Base-by-base conservation (phyloP, 2,113 vertebrate genomes). In the Oreotrochilus melanogaster region DNA sequence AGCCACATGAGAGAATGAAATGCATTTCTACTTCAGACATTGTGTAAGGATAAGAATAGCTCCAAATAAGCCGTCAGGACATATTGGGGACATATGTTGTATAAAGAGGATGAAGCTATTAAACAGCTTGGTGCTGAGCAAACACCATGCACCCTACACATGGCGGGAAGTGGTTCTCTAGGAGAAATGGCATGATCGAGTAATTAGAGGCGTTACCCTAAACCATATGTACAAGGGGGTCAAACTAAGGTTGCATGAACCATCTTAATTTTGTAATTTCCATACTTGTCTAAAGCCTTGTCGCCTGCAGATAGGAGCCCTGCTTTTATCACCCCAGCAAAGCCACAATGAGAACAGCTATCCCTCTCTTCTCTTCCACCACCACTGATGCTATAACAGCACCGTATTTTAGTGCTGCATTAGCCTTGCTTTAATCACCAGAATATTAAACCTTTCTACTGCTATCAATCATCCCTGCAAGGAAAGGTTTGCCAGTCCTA, bases 381-480 rank as follows among this genome's bases (percentile, higher is more conserved):
- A 8, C 1, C 0, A 24, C 11, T 0, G 30, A 13, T 5, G 35
- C 23, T 1, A 48, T 7, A 22, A 11, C 17, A 31, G 42, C 6
- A 12, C 28, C 2, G 6, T 22, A 5, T 12, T 22, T 13, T 21
- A 4, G 3, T 0, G 39, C 30, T 18, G 23, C 1, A 0, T 10
- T 4, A 4, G 9, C 7, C 10, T 17, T 0, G 4, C 1, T 9
- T 11, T 1, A 23, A 8, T 4, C 12, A 24, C 51, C 30, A 0
- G 2, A 4, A 6, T 1, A 11, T 10, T 6, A 27, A 18, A 53
- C 50, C 25, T 43, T 53, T 14, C 6, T 2, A 4, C 11, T 12
- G 62, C 50, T 17, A 1, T 2, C 33, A 8, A 6, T 2, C 33
- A 9, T 9, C 18, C 1, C 56, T 2, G n/a, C 5, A 14, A 28